Evolutionary conservation across 92 coral and sea anemone species (phyloP).

Genomic region (Umimayanthus kanabou): DNA sequence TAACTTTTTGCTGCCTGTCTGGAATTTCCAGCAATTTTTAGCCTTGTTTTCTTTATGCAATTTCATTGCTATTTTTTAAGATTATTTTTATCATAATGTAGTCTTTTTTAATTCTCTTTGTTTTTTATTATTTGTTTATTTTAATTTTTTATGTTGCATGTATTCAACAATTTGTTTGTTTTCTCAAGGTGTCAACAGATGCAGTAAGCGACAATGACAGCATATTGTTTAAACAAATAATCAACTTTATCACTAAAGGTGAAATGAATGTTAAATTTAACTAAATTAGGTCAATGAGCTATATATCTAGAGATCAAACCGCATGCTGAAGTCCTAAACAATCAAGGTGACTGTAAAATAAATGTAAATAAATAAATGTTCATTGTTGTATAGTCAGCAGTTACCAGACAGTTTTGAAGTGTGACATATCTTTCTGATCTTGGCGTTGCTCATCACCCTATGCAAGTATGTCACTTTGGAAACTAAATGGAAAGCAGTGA

Average conservation of each 20-base stretch:
- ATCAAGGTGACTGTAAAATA: neutral
- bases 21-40: neutral
- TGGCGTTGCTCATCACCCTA: neutral
- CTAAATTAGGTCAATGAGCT: neutral
- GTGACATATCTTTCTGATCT: neutral
- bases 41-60: neutral
- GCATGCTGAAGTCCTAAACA: neutral
- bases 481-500: neutral
- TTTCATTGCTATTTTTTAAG: neutral
- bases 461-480: neutral
- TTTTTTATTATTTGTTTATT: neutral
- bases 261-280: constrained; percentile 30
- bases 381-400: neutral
- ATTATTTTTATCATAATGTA: neutral
- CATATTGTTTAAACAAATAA: constrained; percentile 63
- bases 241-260: constrained; percentile 72
- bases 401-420: neutral
- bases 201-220: constrained; percentile 32
- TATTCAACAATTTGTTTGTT: constrained; percentile 27
- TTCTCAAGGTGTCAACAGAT: constrained; percentile 31
- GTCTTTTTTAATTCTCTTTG: neutral
- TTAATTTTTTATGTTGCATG: constrained; percentile 24
- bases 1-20: neutral
- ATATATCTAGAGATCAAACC: neutral
- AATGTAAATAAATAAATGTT: neutral